phyloP scores from a whole-genome alignment of 2,888 invertebrate genomes.

The Orthonevra nobilis region DNA sequence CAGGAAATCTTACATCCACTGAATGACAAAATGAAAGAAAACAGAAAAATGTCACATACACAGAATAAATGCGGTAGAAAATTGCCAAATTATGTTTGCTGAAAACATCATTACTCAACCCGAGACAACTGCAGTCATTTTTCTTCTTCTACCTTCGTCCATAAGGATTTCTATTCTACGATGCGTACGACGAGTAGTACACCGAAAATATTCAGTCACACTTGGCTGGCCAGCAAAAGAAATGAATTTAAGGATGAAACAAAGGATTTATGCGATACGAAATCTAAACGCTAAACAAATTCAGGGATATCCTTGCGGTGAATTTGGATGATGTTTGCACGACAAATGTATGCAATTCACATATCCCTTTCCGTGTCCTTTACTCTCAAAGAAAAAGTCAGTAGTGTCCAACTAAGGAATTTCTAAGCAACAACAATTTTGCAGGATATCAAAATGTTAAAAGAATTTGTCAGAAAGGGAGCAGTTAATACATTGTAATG shows the following conservation, averaged over 20 bases:
- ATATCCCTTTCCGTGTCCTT: conserved; percentile 23
- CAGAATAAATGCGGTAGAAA: conserved; percentile 64
- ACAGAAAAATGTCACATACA: conserved; percentile 64
- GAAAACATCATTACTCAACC: conserved; percentile 62
- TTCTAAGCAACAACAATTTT: conserved; percentile 33
- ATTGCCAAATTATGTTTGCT: conserved; percentile 66
- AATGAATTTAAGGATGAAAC: conserved; percentile 39
- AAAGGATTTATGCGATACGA: conserved; percentile 45
- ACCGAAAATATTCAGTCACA: conserved; percentile 54
- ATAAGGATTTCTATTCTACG: conserved; percentile 8
- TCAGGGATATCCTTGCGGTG: conserved; percentile 49
- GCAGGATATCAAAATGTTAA: conserved; percentile 33
- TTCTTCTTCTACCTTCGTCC: conserved; percentile 54
- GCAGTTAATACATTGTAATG: conserved; percentile 32
- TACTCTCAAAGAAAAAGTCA: conserved; percentile 22
- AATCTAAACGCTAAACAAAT: conserved; percentile 39
- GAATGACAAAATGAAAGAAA: too few species aligned
- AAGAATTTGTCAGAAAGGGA: conserved; percentile 57
- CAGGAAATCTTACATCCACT: too few species aligned
- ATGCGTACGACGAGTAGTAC: conserved; percentile 1
- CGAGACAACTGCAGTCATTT: conserved; percentile 54
- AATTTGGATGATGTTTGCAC: conserved; percentile 35
- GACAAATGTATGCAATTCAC: conserved; percentile 61
- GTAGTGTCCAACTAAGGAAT: conserved; percentile 35
- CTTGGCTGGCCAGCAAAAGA: conserved; percentile 59